Base-by-base conservation (phyloP, 1,140 invertebrate genomes). In the Bombus difficillimus region DNA sequence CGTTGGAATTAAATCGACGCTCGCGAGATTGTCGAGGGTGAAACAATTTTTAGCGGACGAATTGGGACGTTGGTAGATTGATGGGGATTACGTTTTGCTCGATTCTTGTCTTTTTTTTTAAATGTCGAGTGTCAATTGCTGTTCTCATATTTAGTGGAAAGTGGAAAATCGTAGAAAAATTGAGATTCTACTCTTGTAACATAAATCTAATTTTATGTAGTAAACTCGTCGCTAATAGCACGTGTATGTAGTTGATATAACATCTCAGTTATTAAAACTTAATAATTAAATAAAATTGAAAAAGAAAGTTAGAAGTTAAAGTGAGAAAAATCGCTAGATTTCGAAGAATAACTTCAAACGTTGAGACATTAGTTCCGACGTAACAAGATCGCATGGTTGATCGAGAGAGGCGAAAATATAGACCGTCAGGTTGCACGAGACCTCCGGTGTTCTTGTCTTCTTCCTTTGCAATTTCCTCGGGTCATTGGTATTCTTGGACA, bases 401-500 rank as follows among this genome's bases (percentile, higher is more conserved):
- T 28, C 25, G 25, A 39, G 9, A 1, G 28, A 77, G 37, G n/a
- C 28, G 37, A 77, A 64, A 75, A 57, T 59, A 32, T 34, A 37
- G 74, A 41, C 6, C 57, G 57, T 32, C 75, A 18, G 3, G 28
- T 32, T 41, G 57, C 28, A 62, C 57, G 28, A 32, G 15, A 13
- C 28, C 3, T 9, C n/a, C 57, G 78, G 64, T 18, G 37, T 64
- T 85, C 81, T 62, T 81, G 76, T 57, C 64, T 37, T 85, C 66
- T 77, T 71, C 39, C 79, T 66, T 62, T 64, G 87, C 64, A 88
- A 87, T 87, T 81, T 87, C 75, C 81, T 53, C 80, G 68, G 87
- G 79, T 90, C 89, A 84, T 90, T 86, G 87, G 78, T 89, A 90
- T 89, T 89, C 79, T 78, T 85, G 62, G 75, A 64, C 74, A 62